Evolutionary conservation across 2,113 vertebrate species (phyloP).

Genomic region (Crotalus helleri): DNA sequence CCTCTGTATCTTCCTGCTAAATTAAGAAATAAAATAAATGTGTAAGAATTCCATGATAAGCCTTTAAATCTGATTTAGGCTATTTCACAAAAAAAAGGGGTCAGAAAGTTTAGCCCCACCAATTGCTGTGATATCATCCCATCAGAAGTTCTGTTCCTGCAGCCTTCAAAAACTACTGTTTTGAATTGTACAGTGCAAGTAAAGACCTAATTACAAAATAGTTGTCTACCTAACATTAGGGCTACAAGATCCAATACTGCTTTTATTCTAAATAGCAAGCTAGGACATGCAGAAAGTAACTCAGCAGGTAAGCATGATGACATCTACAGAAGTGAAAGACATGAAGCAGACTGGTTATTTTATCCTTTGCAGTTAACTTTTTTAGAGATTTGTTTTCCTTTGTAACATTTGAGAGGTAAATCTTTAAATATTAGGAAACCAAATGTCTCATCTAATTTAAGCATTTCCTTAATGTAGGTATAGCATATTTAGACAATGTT

Average conservation of each 20-base stretch:
- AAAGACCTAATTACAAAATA: not conserved
- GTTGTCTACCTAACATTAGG: not conserved
- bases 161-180: not conserved
- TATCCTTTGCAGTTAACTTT: rapidly evolving
- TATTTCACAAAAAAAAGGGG: not conserved
- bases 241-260: not conserved
- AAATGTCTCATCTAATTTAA: not conserved
- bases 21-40: not conserved
- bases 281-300: not conserved
- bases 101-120: not conserved
- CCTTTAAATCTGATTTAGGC: not conserved
- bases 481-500: not conserved
- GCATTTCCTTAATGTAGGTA: not conserved
- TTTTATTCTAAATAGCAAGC: not conserved
- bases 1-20: not conserved
- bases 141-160: not conserved
- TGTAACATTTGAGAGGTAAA: not conserved
- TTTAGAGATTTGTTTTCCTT: not conserved
- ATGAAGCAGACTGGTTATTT: not conserved
- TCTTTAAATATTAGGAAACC: not conserved
- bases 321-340: not conserved
- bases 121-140: not conserved
- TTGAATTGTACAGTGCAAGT: not conserved
- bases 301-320: not conserved
- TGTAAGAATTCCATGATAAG: not conserved